A percentile compares a stretch with the other conserved stretches of the same genome.
phyloP scores from a whole-genome alignment of 2,113 vertebrate genomes.

The Ornithorhynchus anatinus region DNA sequence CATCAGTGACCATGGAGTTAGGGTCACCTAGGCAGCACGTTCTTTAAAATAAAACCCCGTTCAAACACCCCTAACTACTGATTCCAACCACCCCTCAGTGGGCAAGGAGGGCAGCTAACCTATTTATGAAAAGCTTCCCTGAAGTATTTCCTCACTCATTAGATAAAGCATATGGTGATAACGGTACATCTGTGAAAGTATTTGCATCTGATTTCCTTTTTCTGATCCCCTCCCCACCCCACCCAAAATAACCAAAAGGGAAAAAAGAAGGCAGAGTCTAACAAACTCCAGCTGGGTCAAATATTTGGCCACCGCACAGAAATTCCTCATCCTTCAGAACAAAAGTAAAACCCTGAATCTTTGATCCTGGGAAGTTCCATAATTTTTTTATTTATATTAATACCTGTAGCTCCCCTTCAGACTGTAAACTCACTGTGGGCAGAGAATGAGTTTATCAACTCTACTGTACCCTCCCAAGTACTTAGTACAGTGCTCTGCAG shows the following conservation, averaged over 20 bases:
- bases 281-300: background rate
- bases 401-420: no score
- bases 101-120: background rate
- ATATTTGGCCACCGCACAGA: background rate
- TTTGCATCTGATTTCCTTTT: constrained; percentile 6
- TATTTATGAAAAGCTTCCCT: background rate
- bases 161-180: background rate
- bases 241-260: background rate
- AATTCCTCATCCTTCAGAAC: background rate
- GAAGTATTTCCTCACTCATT: constrained; percentile 7
- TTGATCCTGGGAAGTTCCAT: no score
- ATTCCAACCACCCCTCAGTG: background rate
- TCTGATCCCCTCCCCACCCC: background rate
- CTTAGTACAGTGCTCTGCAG: no score
- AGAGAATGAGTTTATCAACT: no score
- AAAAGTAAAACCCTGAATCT: background rate
- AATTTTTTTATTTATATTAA: no score
- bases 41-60: background rate
- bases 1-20: no score
- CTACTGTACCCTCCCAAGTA: no score
- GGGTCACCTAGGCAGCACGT: background rate
- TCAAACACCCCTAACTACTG: background rate
- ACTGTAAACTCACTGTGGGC: no score
- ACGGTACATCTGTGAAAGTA: background rate
- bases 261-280: background rate